Evolutionary conservation across 1,140 invertebrate species (phyloP), one percentile per base, ranked within the genome.

Genomic region (Sminthurinus signatus): DNA sequence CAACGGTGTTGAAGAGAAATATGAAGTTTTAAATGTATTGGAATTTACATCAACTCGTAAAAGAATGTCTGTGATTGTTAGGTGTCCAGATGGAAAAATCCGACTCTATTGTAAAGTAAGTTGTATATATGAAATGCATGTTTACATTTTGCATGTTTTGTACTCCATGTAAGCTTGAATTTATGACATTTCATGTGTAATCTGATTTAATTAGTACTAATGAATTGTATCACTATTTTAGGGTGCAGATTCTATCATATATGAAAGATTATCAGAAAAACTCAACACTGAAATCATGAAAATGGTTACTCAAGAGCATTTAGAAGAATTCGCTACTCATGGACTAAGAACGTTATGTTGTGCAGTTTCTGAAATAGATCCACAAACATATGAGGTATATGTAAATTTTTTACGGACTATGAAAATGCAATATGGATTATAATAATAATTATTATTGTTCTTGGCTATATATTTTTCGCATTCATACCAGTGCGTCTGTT

Each of bases 11-110:
- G 79, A 83, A 62, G 79, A 88, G 75, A 82, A 82, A 48, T 98
- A 90, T 79, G 84, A 93, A 77, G 85, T 99, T 58, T 81, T 99
- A n/a, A 93, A 97, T 80, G 93, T 99, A 0, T 82, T 99, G 54
- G 96, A 98, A 76, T 99, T 99, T 78, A 98, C 91, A 0, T 94
- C 91, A 42, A 81, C 87, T 2, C 79, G 95, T 32, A 97, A 98
- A 77, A 78, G 95, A 65, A 98, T 98, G 94, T 94, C 92, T 12
- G 87, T 96, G 0, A 85, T 98, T 68, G 86, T 94, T 3, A 81
- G 83, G 54, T 86, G 85, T 28, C 88, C 90, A 0, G 77, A 84
- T n/a, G 88, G 86, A 66, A 81, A 86, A 72, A 89, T 96, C 52
- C 86, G 79, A 76, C 76, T 98, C 15, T 93, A 86, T 76, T 94